Evolutionary conservation across 2,113 vertebrate species (phyloP), one percentile per base, ranked within the genome.

Genomic region (Ophthalmolycus amberensis): DNA sequence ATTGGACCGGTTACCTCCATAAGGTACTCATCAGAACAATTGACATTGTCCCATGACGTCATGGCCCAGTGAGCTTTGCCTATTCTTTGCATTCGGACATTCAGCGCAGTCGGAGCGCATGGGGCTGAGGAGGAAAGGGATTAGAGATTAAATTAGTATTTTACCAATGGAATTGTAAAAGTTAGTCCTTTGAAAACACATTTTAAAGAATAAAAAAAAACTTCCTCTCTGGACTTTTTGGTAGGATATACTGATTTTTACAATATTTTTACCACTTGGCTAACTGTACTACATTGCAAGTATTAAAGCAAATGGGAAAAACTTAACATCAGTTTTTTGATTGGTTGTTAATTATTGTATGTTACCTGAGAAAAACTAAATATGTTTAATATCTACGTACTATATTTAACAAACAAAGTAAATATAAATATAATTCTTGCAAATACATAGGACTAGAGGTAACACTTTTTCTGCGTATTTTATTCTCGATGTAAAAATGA

Each of bases 1-100:
- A 95, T 90, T 38, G 10, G 71, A 14, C 95, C 95, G 0, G 5
- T 86, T 16, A 96, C 42, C 56, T 86, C 66, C 1, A 80, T 90
- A 80, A 92, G 77, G 82, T 95, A 96, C 0, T 93, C 85, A 0
- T 42, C 48, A 3, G 91, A 40, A 81, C 95, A 96, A 25, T 71
- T 11, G 42, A 94, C 91, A 0, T 7, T 48, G 42, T 54, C 77
- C 94, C 96, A 96, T 37, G 72, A 88, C 20, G 79, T 83, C 79
- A 76, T 91, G 63, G 90, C 82, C 80, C 94, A 91, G 75, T 93
- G 81, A 11, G 11, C 3, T 1, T 75, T 37, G 15, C 15, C 85
- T 15, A 94, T 91, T 37, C 40, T 73, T 75, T 81, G 92, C 52
- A 90, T 86, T 7, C 48, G 74, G 38, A 94, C 73, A 0, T 54